Base-by-base conservation (phyloP, 2,888 invertebrate genomes). In the Schizaphis graminum region DNA sequence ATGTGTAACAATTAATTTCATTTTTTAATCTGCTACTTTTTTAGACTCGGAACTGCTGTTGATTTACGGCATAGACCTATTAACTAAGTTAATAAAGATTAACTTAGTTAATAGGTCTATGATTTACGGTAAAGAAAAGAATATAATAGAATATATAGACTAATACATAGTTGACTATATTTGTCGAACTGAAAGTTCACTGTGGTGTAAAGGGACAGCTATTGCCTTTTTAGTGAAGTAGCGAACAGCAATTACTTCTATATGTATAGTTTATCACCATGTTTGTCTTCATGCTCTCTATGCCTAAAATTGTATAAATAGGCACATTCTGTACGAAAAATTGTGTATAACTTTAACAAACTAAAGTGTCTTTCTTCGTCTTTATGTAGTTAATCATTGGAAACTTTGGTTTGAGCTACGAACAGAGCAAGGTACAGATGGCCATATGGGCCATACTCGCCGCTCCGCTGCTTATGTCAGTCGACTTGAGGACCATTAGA, bases 391-490 rank as follows among this genome's bases (percentile, higher is more conserved):
- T 98, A 95, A 98, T 99, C 95, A 97, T 99, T 95, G 99, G 99
- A 67, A 98, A 99, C 96, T 99, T 98, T 96, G 99, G 99, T 2
- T 96, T 99, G 84, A 99, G 99, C 95, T 98, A 98, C 96, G 99
- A 99, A 95, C 99, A 99, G 96, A 98, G 98, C 95, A 98, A 98
- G 96, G 98, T 98, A 0, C 99, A 99, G 96, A 99, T 99, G 97
- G 99, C 99, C 8, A 97, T 99, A 95, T 99, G 99, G 99, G 98
- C 99, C 11, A 98, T 99, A 95, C 96, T 99, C 95, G 99, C 99
- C 0, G 98, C 99, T 4, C 99, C 99, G 0, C 96, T 99, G n/a
- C 96, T 99, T 92, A 99, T 99, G 98, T 99, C 99, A n/a, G 98
- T 98, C 57, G 99, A 99, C 96, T 96, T 99, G 91, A 96, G 99